A percentile compares a stretch with the other conserved stretches of the same genome.
Conservation (phyloP, 2,113 vertebrate species). For the Ivindomyrus marchei region DNA sequence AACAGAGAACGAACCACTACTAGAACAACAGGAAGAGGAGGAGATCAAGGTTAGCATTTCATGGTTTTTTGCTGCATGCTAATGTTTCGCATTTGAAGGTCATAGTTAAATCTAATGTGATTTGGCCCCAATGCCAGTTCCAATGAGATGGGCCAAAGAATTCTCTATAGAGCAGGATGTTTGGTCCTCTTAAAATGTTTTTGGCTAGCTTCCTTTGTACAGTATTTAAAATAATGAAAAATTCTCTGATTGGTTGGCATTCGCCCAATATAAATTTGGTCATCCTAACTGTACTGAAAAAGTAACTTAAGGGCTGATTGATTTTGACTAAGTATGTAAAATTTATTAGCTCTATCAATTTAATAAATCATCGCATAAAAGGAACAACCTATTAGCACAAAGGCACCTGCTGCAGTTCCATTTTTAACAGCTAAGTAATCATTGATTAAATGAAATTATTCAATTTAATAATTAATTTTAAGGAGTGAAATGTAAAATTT, state of each 20-base stretch:
- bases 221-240: background rate
- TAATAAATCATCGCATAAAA: background rate
- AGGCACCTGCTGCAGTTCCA: background rate
- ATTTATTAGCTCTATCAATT: background rate
- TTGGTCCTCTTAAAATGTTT: background rate
- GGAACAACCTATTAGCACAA: background rate
- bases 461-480: background rate
- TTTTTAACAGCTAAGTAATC: background rate
- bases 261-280: background rate
- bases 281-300: background rate
- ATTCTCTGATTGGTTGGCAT: background rate
- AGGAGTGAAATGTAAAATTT: background rate
- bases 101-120: background rate
- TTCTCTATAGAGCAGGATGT: background rate
- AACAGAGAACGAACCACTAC: slow-evolving; percentile 74
- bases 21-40: slow-evolving; percentile 71
- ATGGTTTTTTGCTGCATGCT: background rate
- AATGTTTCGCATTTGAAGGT: background rate
- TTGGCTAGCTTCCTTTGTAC: background rate
- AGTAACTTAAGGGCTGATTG: background rate
- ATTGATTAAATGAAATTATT: background rate
- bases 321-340: background rate
- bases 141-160: background rate
- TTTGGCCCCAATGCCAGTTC: background rate
- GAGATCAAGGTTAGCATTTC: slow-evolving; percentile 58